These are phyloP conservation scores for Dilophus febrilis DNA, from an alignment of 2,888 invertebrate genomes.

Conservation along the genomic window DNA sequence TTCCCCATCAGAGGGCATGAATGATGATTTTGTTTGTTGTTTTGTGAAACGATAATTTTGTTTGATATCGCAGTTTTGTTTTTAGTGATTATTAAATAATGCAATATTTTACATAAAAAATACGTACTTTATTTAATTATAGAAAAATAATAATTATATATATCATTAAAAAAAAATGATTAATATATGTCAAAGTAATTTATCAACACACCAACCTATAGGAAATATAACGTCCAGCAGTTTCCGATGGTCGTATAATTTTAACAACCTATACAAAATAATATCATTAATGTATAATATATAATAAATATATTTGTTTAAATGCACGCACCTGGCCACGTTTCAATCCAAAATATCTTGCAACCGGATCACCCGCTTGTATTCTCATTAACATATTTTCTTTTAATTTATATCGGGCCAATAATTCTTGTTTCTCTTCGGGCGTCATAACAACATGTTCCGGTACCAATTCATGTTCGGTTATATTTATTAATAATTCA, in stretches of 20 bases:
- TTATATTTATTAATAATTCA: slow-evolving; percentile 92
- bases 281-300: slow-evolving; percentile 7
- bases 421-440: slow-evolving; percentile 91
- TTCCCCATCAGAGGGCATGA: no score
- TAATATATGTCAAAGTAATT: no score
- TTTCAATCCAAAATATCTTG: slow-evolving; percentile 94
- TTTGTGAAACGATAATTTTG: no score
- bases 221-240: slow-evolving; percentile 95
- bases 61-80: no score
- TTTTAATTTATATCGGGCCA: slow-evolving; percentile 87
- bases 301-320: neutral
- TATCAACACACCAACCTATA: slow-evolving; percentile 89
- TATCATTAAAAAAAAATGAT: no score
- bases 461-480: slow-evolving; percentile 94
- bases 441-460: slow-evolving; percentile 97
- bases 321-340: slow-evolving; percentile 66
- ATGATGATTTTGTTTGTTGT: no score
- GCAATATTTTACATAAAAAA: no score
- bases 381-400: slow-evolving; percentile 99
- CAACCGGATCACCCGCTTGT: slow-evolving; percentile 96
- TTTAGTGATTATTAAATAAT: no score
- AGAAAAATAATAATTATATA: no score
- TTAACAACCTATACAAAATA: slow-evolving; percentile 64
- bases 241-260: slow-evolving; percentile 94
- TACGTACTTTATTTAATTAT: no score